Evolutionary conservation across 2,888 invertebrate species (phyloP), one percentile per base, ranked within the genome.

Genomic region (Drosophila trichaetosa): DNA sequence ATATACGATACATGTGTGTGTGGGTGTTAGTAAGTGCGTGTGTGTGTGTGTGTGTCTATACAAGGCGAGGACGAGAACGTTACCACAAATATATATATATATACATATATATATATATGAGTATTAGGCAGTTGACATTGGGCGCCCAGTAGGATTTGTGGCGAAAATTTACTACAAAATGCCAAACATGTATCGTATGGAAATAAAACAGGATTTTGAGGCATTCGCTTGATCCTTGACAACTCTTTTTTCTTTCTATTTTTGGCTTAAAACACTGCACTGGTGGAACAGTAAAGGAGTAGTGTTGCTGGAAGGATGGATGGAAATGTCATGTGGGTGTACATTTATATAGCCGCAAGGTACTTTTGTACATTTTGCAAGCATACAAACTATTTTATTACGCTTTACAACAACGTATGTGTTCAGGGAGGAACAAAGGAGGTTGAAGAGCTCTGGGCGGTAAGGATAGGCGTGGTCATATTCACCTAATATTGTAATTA

Each of bases 101-200:
- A 8, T 3, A 42, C 21, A 42, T 6, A 11, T n/a, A 21, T n/a
- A 21, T 38, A 24, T 34, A 40, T 51, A 53, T 27, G 42, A 31
- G 46, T 16, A 33, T 24, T 46, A 46, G 54, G 38, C 34, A 42
- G 57, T 27, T 49, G 38, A 48, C 57, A 49, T 53, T 75, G 76
- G 49, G 56, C 53, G 53, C 70, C 66, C 75, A 63, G 52, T 61
- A 63, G 78, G 79, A 78, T 78, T 79, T 78, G 71, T 52, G 79
- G 63, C 67, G 59, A 68, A 61, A 79, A 79, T 79, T 78, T 79
- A 79, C 71, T 79, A 79, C 71, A 75, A 71, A 74, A 71, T 75
- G 74, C 62, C 67, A 71, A 71, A 51, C 74, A 71, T 71, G 56
- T 61, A 56, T 48, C 53, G 56, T 40, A 69, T 78, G 62, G 56